These are phyloP conservation scores for Pyrocoelia pectoralis DNA, from an alignment of 2,888 invertebrate genomes.

Conservation along the genomic window DNA sequence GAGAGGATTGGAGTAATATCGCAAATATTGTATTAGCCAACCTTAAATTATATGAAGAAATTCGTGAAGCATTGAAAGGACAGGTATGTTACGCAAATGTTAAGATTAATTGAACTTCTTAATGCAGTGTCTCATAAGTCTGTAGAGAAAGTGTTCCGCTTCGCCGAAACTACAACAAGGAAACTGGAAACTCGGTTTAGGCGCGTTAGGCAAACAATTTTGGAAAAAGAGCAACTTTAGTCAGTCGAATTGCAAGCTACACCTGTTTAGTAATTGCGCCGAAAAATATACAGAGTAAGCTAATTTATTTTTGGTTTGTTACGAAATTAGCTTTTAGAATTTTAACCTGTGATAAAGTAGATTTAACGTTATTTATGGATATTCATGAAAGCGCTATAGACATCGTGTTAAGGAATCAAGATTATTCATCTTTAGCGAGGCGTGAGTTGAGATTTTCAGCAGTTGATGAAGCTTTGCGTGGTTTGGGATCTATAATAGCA, in stretches of 20 bases:
- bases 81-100: not conserved
- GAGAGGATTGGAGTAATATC: conserved; percentile 67
- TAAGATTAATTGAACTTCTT: conserved; percentile 3
- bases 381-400: conserved; percentile 64
- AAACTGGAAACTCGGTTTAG: conserved; percentile 61
- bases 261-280: conserved; percentile 63
- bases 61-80: not conserved
- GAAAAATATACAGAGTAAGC: conserved; percentile 59
- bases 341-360: conserved; percentile 63
- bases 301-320: conserved; percentile 33
- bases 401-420: conserved; percentile 51
- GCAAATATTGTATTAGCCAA: conserved; percentile 66
- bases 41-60: conserved; percentile 51
- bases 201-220: conserved; percentile 60
- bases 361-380: conserved; percentile 63
- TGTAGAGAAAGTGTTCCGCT: conserved; percentile 61
- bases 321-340: conserved; percentile 37
- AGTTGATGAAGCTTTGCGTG: conserved; percentile 64
- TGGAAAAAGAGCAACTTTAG: conserved; percentile 61
- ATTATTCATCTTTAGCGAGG: conserved; percentile 45
- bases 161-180: conserved; percentile 61
- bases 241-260: conserved; percentile 57
- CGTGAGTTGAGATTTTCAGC: conserved; percentile 56
- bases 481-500: conserved; percentile 63
- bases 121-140: conserved; percentile 53